Evolutionary conservation across 1,140 invertebrate species (phyloP), one percentile per base, ranked within the genome.

Genomic region (Trypoxylus dichotomus): DNA sequence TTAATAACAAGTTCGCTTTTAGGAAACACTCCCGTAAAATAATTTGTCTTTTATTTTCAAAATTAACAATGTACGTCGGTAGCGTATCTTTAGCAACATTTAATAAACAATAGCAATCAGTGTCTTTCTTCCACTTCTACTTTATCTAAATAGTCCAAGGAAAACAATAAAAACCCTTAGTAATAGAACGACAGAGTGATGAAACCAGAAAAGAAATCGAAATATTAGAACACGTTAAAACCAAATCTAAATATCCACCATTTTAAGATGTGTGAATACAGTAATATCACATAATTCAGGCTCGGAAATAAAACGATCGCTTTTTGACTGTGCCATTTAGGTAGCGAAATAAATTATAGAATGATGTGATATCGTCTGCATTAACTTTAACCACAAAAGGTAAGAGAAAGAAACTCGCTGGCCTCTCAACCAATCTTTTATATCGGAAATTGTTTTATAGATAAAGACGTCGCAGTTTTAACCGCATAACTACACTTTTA

Each of bases 241-340:
- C 60, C 60, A 68, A 68, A 68, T 68, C 60, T 24, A 68, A 68
- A 68, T 68, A 68, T 68, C 60, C 60, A 68, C 60, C 60, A 68
- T 54, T 27, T 68, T 27, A 15, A 24, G 6, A 11, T 68, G 60
- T 27, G 60, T 68, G 21, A 8, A 68, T 25, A 68, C 27, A 68
- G 60, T 68, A 68, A 68, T 68, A 68, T 68, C 60, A 68, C 60
- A 68, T 68, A 27, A 68, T 68, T 68, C 60, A 27, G 27, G 19
- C 10, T 1, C 1, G 1, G 15, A 15, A 21, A 68, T 68, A 27
- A 68, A 68, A 27, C 11, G 7, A 29, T 13, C 60, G 13, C 47
- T 54, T 54, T 54, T n/a, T 68, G 21, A 27, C 15, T 68, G 24
- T 27, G 15, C 24, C 7, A 68, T 68, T 68, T 29, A 29, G 24